phyloP scores from a whole-genome alignment of 1,140 invertebrate species.

The Caerostris extrusa region DNA sequence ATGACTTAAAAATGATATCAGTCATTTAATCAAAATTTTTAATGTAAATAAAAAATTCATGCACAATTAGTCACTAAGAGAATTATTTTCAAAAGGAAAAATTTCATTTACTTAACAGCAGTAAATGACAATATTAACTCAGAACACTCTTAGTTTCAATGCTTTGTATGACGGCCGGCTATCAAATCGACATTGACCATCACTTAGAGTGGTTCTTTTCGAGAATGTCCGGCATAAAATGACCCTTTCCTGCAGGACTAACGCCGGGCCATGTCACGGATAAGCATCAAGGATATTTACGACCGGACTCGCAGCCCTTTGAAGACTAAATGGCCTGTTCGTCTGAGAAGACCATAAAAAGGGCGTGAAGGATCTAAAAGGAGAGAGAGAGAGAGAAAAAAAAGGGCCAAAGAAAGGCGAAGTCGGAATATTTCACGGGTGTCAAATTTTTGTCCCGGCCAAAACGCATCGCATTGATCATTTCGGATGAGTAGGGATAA shows the following conservation, averaged over 20 bases:
- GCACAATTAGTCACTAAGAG: too few relatives aligned
- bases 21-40: too few relatives aligned
- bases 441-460: slow-evolving; percentile 37
- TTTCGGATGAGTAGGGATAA: slow-evolving; percentile 22
- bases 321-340: slow-evolving; percentile 17
- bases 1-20: too few relatives aligned
- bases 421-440: neutral
- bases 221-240: neutral
- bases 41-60: too few relatives aligned
- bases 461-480: slow-evolving; percentile 15
- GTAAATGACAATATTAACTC: neutral
- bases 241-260: neutral
- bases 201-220: neutral
- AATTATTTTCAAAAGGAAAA: too few relatives aligned
- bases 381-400: too few relatives aligned
- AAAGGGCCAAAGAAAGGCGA: neutral
- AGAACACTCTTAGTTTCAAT: neutral
- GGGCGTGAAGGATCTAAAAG: slow-evolving; percentile 1
- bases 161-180: neutral
- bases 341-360: slow-evolving; percentile 17
- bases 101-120: too few relatives aligned
- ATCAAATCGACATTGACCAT: slow-evolving; percentile 13
- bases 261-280: slow-evolving; percentile 8
- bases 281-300: slow-evolving; percentile 45
- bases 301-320: slow-evolving; percentile 4